Percentiles rank a stretch among this genome's conserved stretches.
Evolutionary conservation across 2,797 vertebrate species (phyloP).

Genomic region (Orestias chungarensis): DNA sequence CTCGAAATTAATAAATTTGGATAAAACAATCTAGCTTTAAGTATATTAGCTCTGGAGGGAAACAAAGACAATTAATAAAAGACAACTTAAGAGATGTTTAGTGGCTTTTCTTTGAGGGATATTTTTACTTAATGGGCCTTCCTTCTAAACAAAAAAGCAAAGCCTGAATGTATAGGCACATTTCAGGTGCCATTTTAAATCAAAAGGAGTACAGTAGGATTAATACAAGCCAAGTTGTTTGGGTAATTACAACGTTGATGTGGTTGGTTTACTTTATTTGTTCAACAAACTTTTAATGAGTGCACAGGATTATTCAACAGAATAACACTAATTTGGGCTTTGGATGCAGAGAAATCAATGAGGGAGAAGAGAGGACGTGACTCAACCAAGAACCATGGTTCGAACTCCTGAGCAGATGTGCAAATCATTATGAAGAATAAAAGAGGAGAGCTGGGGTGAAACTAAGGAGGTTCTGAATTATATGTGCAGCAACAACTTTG

Average conservation of each 20-base stretch:
- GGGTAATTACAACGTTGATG: conserved; percentile 62
- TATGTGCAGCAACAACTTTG: conserved; percentile 5
- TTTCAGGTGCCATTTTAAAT: conserved; percentile 47
- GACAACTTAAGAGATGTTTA: neutral
- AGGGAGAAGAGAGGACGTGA: conserved; percentile 30
- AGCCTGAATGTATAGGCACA: conserved; percentile 22
- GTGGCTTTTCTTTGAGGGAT: conserved; percentile 3
- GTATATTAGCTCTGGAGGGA: neutral
- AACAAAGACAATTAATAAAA: neutral
- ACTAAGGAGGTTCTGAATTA: conserved; percentile 6
- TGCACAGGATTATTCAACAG: conserved; percentile 70
- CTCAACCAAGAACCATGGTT: conserved; percentile 26
- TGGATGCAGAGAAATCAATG: conserved; percentile 63
- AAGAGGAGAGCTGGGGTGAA: conserved; percentile 21
- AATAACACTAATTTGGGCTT: conserved; percentile 61
- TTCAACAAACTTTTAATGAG: conserved; percentile 73
- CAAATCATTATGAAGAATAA: conserved; percentile 27
- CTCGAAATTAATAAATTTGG: neutral
- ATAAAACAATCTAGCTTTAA: neutral
- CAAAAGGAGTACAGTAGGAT: conserved; percentile 29
- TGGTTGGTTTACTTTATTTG: conserved; percentile 74
- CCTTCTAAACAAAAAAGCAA: conserved; percentile 6
- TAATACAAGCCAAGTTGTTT: conserved; percentile 33
- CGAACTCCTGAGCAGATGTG: conserved; percentile 14
- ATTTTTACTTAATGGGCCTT: neutral